Evolutionary conservation across 2,797 vertebrate genomes (phyloP).

Genomic region (Lemur catta): DNA sequence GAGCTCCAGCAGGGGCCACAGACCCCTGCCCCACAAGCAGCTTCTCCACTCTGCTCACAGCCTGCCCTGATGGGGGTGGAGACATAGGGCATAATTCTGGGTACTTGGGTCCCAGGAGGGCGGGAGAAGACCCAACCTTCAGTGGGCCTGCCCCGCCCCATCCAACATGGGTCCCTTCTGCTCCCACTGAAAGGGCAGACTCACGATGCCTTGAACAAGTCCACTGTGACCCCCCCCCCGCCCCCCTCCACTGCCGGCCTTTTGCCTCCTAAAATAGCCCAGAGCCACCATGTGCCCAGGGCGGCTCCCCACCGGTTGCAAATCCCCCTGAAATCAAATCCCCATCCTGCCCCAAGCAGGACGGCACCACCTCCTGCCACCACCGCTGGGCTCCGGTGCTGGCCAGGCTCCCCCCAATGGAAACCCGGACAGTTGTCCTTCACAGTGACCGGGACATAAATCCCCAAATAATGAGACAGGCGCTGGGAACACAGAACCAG

Average conservation of each 20-base stretch:
- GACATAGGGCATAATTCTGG: background rate
- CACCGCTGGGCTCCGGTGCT: background rate
- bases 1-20: background rate
- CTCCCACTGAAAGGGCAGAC: constrained; percentile 39
- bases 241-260: background rate
- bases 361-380: constrained; percentile 51
- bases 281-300: constrained; percentile 65
- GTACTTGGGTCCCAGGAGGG: background rate
- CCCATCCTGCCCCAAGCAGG: constrained; percentile 65
- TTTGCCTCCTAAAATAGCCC: constrained; percentile 75
- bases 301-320: constrained; percentile 65
- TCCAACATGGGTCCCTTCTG: background rate
- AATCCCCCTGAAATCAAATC: constrained; percentile 78
- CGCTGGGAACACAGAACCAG: constrained; percentile 60
- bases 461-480: constrained; percentile 77
- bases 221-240: constrained; percentile 9
- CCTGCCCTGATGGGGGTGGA: background rate
- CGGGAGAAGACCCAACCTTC: background rate
- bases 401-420: constrained; percentile 47
- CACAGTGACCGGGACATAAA: constrained; percentile 75
- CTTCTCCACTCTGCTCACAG: background rate
- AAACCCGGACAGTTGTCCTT: constrained; percentile 72
- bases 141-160: background rate
- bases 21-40: background rate
- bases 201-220: background rate